Evolutionary conservation across 2,113 vertebrate species (phyloP), one percentile per base, ranked within the genome.

Genomic region (Centropus bengalensis): DNA sequence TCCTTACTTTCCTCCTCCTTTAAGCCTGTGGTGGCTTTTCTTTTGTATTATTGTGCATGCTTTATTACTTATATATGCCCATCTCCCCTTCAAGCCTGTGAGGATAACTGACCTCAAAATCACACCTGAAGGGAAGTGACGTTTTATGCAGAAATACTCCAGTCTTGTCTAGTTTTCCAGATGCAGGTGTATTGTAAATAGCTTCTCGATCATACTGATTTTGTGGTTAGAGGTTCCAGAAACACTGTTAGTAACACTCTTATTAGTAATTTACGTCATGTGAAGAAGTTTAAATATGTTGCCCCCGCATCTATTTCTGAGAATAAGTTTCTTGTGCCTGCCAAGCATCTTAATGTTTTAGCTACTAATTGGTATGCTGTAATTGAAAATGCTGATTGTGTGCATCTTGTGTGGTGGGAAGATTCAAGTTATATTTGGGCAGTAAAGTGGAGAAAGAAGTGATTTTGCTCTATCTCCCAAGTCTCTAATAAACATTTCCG

Each of bases 261-360:
- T 97, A 97, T 96, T 98, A 97, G 96, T 22, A 97, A 92, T 96
- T 97, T 98, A 97, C 98, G 97, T 96, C 96, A 96, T 92, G 78
- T 97, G 98, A 81, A 98, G 95, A 83, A 71, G 40, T 67, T 92
- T 89, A 44, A 40, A 94, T 92, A 92, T 22, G 10, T 84, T 95
- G 32, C 54, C 28, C 40, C 47, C 28, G 32, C 30, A 23, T 70
- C 47, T 66, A 40, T 75, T 93, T 88, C 47, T 28, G 49, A 70
- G 68, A 78, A 55, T 67, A 49, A 36, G 86, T 89, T 93, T 63
- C 42, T n/a, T 66, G 17, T 63, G 69, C 77, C 85, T 96, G 33
- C 79, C 86, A 94, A 92, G 68, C 21, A 17, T 63, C 21, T 30
- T 94, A 77, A n/a, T 75, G 85, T 24, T 77, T 94, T 88, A 85